Base-by-base conservation (phyloP, 2,888 invertebrate genomes). In the Homarus gammarus region DNA sequence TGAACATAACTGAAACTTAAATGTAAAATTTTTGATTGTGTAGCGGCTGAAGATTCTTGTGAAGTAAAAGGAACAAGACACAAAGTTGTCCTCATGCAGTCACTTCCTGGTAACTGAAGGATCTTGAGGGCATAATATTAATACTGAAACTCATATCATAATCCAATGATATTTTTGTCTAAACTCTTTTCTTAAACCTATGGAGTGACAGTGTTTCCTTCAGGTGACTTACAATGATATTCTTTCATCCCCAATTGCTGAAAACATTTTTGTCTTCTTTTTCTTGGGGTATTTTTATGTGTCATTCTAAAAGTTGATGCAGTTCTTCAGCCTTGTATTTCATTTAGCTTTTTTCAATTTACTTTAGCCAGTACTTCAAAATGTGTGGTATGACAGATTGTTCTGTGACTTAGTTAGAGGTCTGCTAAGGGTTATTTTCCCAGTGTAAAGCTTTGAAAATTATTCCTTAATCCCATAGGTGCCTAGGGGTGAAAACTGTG, bases 401-500 rank as follows among this genome's bases (percentile, higher is more conserved):
- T 6, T 8, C 36, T 68, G 40, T 36, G 6, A 12, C 18, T 49
- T 15, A 40, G 27, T 38, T 68, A 83, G 82, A 83, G 68, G 40
- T 83, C 33, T 49, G 44, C 68, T 33, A 33, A 8, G 27, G 56
- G 15, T 56, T 64, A 33, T 78, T 31, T 56, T 56, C 36, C 56
- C 36, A 44, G 33, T 82, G 82, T 51, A 31, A 82, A 38, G 44
- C 40, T 82, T 82, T 68, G 40, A 68, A n/a, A 78, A 38, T 61
- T 38, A 75, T 72, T 84, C 61, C 75, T 84, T 38, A 75, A 75
- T 84, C 84, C 84, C 84, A 84, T 51, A 84, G 84, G 84, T 84
- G 84, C 84, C 84, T 84, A 75, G 75, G 61, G 64, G 61, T 72
- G 64, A 75, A 61, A 75, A 84, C 84, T 56, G 61, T 72, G 5